Conservation (phyloP, 1,140 invertebrate species). For the Theocolax elegans region DNA sequence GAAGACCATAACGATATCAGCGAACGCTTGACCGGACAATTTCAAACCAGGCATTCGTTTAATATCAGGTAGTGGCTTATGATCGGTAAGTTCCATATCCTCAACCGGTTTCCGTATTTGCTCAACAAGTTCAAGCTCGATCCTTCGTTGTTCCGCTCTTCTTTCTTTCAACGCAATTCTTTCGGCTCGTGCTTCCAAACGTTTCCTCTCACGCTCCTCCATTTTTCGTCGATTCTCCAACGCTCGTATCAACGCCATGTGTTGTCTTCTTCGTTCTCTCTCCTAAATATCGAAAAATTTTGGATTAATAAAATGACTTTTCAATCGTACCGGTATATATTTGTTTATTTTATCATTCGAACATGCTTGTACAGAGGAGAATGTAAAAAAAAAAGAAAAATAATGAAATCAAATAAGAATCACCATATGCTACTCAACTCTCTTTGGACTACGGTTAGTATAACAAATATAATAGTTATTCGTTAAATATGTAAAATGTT, state of each 20-base stretch:
- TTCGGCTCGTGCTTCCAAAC: conserved; percentile 82
- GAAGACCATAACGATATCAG: conserved; percentile 91
- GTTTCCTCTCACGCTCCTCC: conserved; percentile 88
- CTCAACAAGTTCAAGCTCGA: conserved; percentile 86
- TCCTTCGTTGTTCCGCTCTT: conserved; percentile 82
- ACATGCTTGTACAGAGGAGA: too few relatives aligned
- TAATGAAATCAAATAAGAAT: too few relatives aligned
- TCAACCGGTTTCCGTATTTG: conserved; percentile 90
- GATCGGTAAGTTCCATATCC: conserved; percentile 82
- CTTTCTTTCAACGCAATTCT: conserved; percentile 84
- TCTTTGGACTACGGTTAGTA: too few relatives aligned
- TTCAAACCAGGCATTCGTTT: conserved; percentile 84
- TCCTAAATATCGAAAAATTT: conserved; percentile 73
- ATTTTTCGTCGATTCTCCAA: conserved; percentile 86
- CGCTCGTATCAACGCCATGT: conserved; percentile 88
- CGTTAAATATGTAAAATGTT: too few relatives aligned
- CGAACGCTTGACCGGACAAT: conserved; percentile 87
- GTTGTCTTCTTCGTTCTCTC: conserved; percentile 88
- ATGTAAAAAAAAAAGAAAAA: too few relatives aligned
- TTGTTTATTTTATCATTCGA: too few relatives aligned
- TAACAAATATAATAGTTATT: too few relatives aligned
- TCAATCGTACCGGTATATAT: too few relatives aligned
- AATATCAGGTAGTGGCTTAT: conserved; percentile 79
- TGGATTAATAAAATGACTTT: too few relatives aligned
- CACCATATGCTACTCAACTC: too few relatives aligned